Percentiles rank a stretch among this genome's conserved stretches.
Conservation (phyloP, 2,888 invertebrate genomes). For the Philereme transversata region DNA sequence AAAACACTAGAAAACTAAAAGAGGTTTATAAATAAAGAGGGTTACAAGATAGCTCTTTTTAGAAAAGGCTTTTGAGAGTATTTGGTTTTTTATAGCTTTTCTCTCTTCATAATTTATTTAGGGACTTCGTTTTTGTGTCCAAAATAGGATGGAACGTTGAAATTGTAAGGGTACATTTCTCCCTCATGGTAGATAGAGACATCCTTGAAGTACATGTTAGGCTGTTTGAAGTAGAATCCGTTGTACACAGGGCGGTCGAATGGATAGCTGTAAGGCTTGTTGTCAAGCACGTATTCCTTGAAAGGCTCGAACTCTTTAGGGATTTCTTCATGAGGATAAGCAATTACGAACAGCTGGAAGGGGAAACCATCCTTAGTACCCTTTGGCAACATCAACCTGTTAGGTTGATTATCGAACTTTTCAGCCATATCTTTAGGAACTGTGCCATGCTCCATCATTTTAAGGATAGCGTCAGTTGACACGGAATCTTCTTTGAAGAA, state of each 20-base stretch:
- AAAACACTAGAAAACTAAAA: too few species aligned
- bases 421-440: slow-evolving; percentile 81
- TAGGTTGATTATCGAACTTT: slow-evolving; percentile 85
- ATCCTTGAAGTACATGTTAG: slow-evolving; percentile 85
- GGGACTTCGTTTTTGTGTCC: slow-evolving; percentile 46
- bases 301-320: slow-evolving; percentile 59
- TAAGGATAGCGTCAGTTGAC: slow-evolving; percentile 84
- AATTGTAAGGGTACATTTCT: slow-evolving; percentile 57
- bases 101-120: slow-evolving; percentile 49
- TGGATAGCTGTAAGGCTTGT: slow-evolving; percentile 83
- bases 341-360: slow-evolving; percentile 86
- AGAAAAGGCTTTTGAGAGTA: slow-evolving; percentile 3
- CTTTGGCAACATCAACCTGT: slow-evolving; percentile 88
- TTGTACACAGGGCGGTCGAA: slow-evolving; percentile 80
- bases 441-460: slow-evolving; percentile 79
- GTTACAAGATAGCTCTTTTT: not conserved
- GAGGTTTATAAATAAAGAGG: too few species aligned
- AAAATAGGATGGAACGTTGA: slow-evolving; percentile 52
- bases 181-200: slow-evolving; percentile 81
- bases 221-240: slow-evolving; percentile 75
- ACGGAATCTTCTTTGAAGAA: slow-evolving; percentile 86
- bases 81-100: slow-evolving; percentile 34
- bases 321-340: slow-evolving; percentile 79
- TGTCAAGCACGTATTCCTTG: slow-evolving; percentile 66
- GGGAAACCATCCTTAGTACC: slow-evolving; percentile 87